Base-by-base conservation (phyloP, 2,888 invertebrate genomes). In the Ochropleura plecta region DNA sequence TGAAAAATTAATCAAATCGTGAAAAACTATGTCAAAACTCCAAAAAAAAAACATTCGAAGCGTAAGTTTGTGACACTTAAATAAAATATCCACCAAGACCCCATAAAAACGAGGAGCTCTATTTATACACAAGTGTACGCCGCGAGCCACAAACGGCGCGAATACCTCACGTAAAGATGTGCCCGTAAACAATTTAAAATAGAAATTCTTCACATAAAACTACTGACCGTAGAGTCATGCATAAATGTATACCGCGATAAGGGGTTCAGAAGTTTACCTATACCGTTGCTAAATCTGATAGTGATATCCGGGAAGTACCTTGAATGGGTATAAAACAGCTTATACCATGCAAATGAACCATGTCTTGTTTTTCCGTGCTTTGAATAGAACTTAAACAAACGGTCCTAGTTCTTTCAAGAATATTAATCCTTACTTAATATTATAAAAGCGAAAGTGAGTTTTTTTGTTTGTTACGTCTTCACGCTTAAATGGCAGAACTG, bases 181-280 rank as follows among this genome's bases (percentile, higher is more conserved):
- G n/a, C 51, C 60, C 76, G 20, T 75, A 70, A 75, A 81, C n/a
- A 18, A 53, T 84, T 81, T 62, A 59, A 85, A 81, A 70, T 70
- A 62, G 20, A 68, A 71, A 81, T 85, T 66, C 70, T 85, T 63
- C 0, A 57, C 70, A 63, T 71, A 62, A 59, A 55, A 20, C 20
- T 76, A 55, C 75, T 64, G 67, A 44, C 63, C 70, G 53, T 44
- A 44, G 48, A n/a, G 48, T 86, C 81, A 84, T 85, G 69, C 76
- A 85, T 85, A 84, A 70, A 81, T 85, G 67, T 53, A 84, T 79
- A 72, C 42, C 59, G 18, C 48, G 75, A 84, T 82, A 83, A 79
- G 70, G 76, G 40, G 67, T 59, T 69, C 69, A 62, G 64, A 73
- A 74, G 66, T 76, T 69, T 81, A 79, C 78, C 73, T 73, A 72